Conservation (phyloP, 2,797 vertebrate genomes). For the Spondyliosoma cantharus region DNA sequence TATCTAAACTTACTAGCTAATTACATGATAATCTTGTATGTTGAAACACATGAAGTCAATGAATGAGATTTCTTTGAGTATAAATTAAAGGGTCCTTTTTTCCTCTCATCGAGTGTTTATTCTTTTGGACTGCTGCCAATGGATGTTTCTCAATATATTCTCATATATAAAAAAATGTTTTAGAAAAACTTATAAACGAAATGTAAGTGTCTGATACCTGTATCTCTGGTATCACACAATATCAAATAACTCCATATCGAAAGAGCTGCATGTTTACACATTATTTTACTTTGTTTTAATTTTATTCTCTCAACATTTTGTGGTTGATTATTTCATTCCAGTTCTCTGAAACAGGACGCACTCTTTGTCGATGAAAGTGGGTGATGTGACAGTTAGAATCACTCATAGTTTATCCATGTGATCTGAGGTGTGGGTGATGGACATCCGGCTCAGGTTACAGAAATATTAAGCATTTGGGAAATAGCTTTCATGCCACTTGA, state of each 20-base stretch:
- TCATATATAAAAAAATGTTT: no score
- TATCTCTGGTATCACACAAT: no score
- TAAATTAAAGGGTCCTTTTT: no score
- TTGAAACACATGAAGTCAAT: no score
- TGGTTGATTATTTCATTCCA: background rate
- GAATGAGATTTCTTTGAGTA: no score
- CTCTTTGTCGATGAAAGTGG: background rate
- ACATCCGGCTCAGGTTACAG: background rate
- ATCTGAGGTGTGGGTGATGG: background rate
- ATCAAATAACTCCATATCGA: background rate
- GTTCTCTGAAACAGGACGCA: background rate
- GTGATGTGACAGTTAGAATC: background rate
- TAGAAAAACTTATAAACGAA: no score
- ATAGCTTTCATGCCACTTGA: background rate
- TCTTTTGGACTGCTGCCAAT: no score
- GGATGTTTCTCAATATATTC: no score
- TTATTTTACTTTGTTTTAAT: background rate
- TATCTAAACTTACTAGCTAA: no score
- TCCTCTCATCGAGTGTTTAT: no score
- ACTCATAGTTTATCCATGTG: background rate
- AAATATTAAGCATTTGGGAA: background rate
- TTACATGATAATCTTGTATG: no score
- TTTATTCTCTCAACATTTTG: background rate
- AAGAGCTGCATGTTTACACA: background rate
- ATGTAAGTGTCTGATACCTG: no score